Evolutionary conservation across 2,888 invertebrate species (phyloP).

Genomic region (Protodeltote pygarga): DNA sequence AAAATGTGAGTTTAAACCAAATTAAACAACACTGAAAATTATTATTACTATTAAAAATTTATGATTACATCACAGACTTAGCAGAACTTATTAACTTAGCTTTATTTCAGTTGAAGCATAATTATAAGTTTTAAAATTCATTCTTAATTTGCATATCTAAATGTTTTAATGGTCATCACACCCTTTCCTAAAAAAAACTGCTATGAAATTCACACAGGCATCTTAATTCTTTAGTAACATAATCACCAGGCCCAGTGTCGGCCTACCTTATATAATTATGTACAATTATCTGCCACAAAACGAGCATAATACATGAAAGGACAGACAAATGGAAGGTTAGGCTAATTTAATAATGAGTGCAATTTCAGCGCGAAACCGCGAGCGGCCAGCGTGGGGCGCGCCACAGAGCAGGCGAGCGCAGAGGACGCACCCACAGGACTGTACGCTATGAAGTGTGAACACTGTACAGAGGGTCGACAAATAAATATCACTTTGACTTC

Average conservation of each 20-base stretch:
- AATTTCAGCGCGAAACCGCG: slow-evolving; percentile 20
- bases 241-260: not conserved
- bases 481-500: too few species aligned
- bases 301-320: slow-evolving; percentile 26
- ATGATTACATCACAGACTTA: too few species aligned
- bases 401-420: not conserved
- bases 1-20: too few species aligned
- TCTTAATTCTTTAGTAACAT: not conserved
- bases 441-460: too few species aligned
- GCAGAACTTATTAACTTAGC: too few species aligned
- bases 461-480: too few species aligned
- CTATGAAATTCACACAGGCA: slow-evolving; percentile 2
- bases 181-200: not conserved
- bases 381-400: not conserved
- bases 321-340: slow-evolving; percentile 37
- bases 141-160: too few species aligned
- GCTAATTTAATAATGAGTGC: slow-evolving; percentile 44
- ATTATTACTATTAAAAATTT: too few species aligned
- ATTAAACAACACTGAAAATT: too few species aligned
- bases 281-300: slow-evolving; percentile 8
- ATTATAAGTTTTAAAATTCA: too few species aligned
- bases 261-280: not conserved
- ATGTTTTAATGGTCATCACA: too few species aligned
- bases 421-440: slow-evolving; percentile 7
- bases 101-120: too few species aligned